phyloP scores from a whole-genome alignment of 1,140 invertebrate genomes.

The Macrobrachium nipponense region DNA sequence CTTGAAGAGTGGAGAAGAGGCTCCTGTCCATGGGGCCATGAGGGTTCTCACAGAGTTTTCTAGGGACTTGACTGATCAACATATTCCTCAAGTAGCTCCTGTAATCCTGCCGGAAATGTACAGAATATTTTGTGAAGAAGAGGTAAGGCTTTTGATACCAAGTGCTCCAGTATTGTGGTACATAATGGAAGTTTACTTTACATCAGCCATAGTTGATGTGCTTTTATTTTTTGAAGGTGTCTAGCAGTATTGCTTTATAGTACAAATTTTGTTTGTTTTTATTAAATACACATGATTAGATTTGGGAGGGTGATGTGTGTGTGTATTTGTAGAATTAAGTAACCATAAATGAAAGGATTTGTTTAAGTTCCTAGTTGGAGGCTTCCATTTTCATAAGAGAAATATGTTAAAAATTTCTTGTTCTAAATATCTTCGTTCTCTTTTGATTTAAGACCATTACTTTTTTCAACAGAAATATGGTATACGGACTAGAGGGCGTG shows the following conservation, averaged over 20 bases:
- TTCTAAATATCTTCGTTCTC: no score
- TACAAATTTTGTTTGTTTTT: no score
- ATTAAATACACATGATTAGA: no score
- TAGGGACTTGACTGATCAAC: constrained; percentile 78
- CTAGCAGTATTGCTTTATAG: no score
- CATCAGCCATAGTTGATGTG: no score
- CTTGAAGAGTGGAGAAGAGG: constrained; percentile 70
- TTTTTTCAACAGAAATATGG: constrained; percentile 73
- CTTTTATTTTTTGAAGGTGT: no score
- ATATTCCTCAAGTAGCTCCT: constrained; percentile 80
- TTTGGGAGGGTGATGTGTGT: not conserved
- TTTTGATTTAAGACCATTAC: constrained; percentile 67
- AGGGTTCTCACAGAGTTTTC: constrained; percentile 81
- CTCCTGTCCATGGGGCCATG: constrained; percentile 82
- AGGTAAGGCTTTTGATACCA: constrained; percentile 69
- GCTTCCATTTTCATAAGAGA: no score
- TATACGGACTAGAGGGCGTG: constrained; percentile 75
- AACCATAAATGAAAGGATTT: no score
- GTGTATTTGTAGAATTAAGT: no score
- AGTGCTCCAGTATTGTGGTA: constrained; percentile 4
- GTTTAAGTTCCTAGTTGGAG: no score
- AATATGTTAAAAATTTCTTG: not conserved
- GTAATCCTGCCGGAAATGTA: constrained; percentile 83
- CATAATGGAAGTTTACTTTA: not conserved
- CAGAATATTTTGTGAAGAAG: constrained; percentile 77